Conservation (phyloP, 2,888 invertebrate species). For the Agapetus fuscipes region DNA sequence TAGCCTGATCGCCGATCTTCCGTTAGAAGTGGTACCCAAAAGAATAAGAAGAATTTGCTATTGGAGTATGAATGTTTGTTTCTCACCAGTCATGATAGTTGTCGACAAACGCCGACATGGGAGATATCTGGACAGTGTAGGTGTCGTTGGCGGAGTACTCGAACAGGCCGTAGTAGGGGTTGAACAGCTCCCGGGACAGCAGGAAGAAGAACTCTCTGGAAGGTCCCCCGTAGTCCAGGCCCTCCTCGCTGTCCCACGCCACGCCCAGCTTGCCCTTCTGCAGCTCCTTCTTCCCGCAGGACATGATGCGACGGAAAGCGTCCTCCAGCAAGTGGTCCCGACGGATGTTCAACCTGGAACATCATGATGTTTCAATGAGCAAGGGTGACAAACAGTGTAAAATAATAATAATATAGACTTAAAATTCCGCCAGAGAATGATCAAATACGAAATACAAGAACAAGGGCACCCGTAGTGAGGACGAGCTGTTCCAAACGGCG, state of each 20-base stretch:
- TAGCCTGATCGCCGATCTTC: too few species aligned
- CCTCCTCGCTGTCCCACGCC: conserved; percentile 91
- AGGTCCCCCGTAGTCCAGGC: conserved; percentile 95
- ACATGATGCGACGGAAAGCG: conserved; percentile 94
- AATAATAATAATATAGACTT: too few species aligned
- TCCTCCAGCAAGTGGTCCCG: conserved; percentile 91
- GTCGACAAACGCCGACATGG: conserved; percentile 94
- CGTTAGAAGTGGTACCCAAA: too few species aligned
- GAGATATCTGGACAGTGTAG: conserved; percentile 91
- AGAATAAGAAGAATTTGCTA: too few species aligned
- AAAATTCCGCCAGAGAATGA: too few species aligned
- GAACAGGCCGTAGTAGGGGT: conserved; percentile 96
- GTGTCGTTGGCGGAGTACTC: conserved; percentile 98
- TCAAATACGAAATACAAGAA: too few species aligned
- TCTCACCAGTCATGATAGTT: conserved; percentile 91
- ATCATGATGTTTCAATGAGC: too few species aligned
- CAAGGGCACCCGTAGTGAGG: too few species aligned
- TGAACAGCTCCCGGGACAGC: conserved; percentile 92
- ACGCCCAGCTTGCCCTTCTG: conserved; percentile 93
- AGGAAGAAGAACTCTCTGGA: conserved; percentile 97
- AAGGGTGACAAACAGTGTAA: too few species aligned
- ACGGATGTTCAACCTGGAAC: conserved; percentile 75
- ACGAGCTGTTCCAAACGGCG: too few species aligned
- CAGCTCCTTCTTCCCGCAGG: conserved; percentile 88
- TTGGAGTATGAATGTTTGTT: too few species aligned